Percentiles rank a stretch among this genome's conserved stretches.
Conservation (phyloP, 1,140 invertebrate species). For the Zaprionus gabonicus region DNA sequence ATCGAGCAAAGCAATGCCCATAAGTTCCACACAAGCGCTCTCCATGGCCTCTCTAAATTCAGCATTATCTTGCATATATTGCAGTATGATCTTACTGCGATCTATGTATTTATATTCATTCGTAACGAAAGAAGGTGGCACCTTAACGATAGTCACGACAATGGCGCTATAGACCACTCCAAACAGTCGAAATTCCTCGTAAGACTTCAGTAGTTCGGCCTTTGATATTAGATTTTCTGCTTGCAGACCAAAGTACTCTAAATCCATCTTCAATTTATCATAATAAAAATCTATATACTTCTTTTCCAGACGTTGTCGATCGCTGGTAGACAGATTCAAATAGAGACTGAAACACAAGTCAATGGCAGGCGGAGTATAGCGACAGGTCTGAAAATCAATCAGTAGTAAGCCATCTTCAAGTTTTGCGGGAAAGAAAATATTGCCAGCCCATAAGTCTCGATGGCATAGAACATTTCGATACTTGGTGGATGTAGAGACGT, state of each 20-base stretch:
- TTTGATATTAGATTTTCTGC: slow-evolving; percentile 30
- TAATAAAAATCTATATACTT: slow-evolving; percentile 64
- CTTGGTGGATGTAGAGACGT: slow-evolving; percentile 60
- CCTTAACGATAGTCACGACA: slow-evolving; percentile 62
- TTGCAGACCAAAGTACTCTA: slow-evolving; percentile 28
- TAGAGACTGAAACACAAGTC: slow-evolving; percentile 85
- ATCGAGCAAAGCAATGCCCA: slow-evolving; percentile 51
- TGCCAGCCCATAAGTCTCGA: slow-evolving; percentile 88
- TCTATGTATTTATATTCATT: slow-evolving; percentile 72
- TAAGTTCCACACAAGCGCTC: slow-evolving; percentile 61
- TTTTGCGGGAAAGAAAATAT: slow-evolving; percentile 86
- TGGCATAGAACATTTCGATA: slow-evolving; percentile 86
- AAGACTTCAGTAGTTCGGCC: slow-evolving; percentile 60
- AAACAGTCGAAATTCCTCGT: slow-evolving; percentile 70
- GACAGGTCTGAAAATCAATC: slow-evolving; percentile 87
- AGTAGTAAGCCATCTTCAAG: slow-evolving; percentile 84
- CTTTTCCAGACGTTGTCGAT: slow-evolving; percentile 40
- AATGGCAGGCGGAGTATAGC: slow-evolving; percentile 86
- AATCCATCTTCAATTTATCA: slow-evolving; percentile 26
- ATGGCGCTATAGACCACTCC: slow-evolving; percentile 65
- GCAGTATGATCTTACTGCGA: slow-evolving; percentile 51
- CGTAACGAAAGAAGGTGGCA: slow-evolving; percentile 56
- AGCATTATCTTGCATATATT: slow-evolving; percentile 55
- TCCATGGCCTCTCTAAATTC: slow-evolving; percentile 54
- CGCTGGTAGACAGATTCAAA: slow-evolving; percentile 51